Percentiles rank a stretch among this genome's conserved stretches.
Evolutionary conservation across 53 echinoderm and acorn worm species (phyloP).

Genomic region (Echinometra lucunter): DNA sequence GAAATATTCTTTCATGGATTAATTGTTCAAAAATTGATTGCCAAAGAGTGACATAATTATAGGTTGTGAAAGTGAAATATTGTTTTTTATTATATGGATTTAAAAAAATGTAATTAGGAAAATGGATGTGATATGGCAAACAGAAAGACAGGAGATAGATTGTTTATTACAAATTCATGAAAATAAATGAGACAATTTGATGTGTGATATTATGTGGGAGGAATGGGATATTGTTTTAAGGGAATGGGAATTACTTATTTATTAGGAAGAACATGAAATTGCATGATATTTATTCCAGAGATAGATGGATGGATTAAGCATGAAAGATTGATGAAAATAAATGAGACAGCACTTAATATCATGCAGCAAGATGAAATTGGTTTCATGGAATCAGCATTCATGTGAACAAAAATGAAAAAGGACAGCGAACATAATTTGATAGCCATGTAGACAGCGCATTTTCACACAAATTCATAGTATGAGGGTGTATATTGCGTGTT

Average conservation of each 20-base stretch:
- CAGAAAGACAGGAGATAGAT: not conserved
- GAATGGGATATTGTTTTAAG: not conserved
- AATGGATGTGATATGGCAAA: too few species aligned
- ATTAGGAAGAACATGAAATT: not conserved
- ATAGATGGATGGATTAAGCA: not conserved
- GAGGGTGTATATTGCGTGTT: not conserved
- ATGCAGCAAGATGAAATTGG: not conserved
- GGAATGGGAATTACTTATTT: not conserved
- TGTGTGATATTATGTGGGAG: not conserved
- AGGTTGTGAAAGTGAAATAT: not conserved
- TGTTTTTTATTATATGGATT: conserved; percentile 4
- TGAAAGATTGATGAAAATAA: not conserved
- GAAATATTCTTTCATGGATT: not conserved
- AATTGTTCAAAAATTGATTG: not conserved
- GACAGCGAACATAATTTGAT: not conserved
- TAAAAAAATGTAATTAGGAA: not conserved
- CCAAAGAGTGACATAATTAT: not conserved
- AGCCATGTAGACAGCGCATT: not conserved
- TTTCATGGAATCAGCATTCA: not conserved
- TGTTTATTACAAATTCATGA: not conserved
- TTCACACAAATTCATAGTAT: not conserved
- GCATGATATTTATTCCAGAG: not conserved
- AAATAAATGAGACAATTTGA: not conserved
- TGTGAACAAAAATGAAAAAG: not conserved
- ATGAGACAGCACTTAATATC: not conserved